Evolutionary conservation across 2,888 invertebrate species (phyloP).

Genomic region (Oscheius sp.): DNA sequence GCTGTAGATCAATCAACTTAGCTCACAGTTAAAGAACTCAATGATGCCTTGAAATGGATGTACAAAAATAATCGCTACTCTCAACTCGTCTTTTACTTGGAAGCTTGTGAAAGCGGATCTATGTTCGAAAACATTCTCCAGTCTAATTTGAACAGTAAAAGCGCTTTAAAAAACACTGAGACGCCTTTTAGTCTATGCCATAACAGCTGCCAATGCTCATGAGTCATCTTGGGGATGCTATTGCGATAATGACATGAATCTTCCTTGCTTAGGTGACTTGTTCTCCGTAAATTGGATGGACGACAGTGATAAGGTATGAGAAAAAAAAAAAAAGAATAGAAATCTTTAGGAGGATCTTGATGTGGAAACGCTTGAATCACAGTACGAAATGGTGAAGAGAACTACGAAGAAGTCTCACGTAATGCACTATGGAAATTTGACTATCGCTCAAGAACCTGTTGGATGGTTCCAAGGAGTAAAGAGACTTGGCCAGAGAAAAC

Average conservation of each 20-base stretch:
- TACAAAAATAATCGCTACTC: conserved; percentile 68
- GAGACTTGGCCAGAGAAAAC: not conserved
- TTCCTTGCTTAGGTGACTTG: conserved; percentile 75
- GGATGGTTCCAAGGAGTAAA: conserved; percentile 71
- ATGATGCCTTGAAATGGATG: conserved; percentile 72
- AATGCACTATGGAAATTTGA: conserved; percentile 75
- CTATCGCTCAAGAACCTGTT: conserved; percentile 64
- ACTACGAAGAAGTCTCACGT: conserved; percentile 77
- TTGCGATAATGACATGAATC: conserved; percentile 72
- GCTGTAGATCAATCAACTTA: conserved; percentile 40
- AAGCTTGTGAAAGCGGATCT: conserved; percentile 77
- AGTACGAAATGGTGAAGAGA: conserved; percentile 74
- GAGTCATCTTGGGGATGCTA: conserved; percentile 77
- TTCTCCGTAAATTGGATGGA: conserved; percentile 78
- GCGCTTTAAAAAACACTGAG: not conserved
- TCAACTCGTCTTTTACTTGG: conserved; percentile 76
- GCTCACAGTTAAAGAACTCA: conserved; percentile 71
- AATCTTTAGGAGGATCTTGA: conserved; percentile 72
- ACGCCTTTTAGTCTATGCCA: conserved; percentile 74
- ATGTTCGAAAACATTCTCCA: conserved; percentile 76
- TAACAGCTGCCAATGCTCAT: conserved; percentile 76
- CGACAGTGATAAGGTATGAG: conserved; percentile 74
- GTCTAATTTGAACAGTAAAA: conserved; percentile 73
- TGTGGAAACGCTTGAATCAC: conserved; percentile 74
- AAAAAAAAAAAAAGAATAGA: not conserved